These are phyloP conservation scores for Acipenser oxyrinchus DNA, from an alignment of 2,797 vertebrate genomes.

Conservation along the genomic window DNA sequence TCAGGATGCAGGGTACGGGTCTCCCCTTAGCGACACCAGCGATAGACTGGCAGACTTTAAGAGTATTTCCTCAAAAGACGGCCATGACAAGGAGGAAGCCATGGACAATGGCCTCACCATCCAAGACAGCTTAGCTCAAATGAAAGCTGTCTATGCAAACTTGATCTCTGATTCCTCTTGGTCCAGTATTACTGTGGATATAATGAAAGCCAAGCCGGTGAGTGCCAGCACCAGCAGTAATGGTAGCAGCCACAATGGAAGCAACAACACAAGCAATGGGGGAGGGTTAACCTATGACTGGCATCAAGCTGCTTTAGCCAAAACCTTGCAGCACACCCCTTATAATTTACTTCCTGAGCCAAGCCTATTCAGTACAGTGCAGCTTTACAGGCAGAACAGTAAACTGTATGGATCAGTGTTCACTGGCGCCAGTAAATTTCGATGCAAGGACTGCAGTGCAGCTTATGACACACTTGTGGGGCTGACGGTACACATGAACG, in stretches of 20 bases:
- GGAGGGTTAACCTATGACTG: conserved; percentile 69
- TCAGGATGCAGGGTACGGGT: conserved; percentile 88
- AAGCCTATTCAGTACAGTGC: conserved; percentile 95
- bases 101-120: conserved; percentile 70
- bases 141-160: conserved; percentile 95
- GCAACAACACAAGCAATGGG: conserved; percentile 55
- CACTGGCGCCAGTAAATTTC: conserved; percentile 94
- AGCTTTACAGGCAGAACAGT: conserved; percentile 94
- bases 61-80: conserved; percentile 70
- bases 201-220: conserved; percentile 76
- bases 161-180: conserved; percentile 92
- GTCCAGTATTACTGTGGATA: conserved; percentile 84
- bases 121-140: conserved; percentile 92
- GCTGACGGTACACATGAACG: conserved; percentile 96
- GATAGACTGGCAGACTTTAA: conserved; percentile 85
- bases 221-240: conserved; percentile 57
- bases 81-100: conserved; percentile 71
- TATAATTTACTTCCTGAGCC: conserved; percentile 90
- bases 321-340: conserved; percentile 88
- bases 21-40: conserved; percentile 89
- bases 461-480: conserved; percentile 96
- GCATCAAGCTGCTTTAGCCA: conserved; percentile 90
- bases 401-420: conserved; percentile 95
- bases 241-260: conserved; percentile 63
- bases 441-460: conserved; percentile 94